Percentiles rank a stretch among this genome's conserved stretches.
phyloP scores from a whole-genome alignment of 2,888 invertebrate genomes.

The Eurois occulta region DNA sequence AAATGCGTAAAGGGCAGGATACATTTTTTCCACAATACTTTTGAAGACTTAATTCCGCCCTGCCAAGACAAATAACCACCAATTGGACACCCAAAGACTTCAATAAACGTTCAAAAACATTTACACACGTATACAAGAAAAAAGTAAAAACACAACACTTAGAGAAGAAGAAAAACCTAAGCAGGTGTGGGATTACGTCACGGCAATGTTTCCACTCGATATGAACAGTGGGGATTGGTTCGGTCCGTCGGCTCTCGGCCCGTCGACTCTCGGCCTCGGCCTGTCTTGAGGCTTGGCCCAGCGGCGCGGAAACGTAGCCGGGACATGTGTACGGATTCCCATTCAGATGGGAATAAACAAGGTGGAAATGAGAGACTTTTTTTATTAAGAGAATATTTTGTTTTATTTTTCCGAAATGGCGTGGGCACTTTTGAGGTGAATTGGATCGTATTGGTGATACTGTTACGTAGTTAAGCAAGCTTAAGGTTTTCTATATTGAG shows the following conservation, averaged over 20 bases:
- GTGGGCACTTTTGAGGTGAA: slow-evolving; percentile 1
- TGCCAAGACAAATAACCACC: background rate
- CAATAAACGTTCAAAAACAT: background rate
- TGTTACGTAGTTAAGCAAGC: background rate
- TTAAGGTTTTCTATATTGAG: background rate
- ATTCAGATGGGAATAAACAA: slow-evolving; percentile 65
- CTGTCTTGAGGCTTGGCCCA: slow-evolving; percentile 61
- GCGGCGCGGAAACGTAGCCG: slow-evolving; percentile 63
- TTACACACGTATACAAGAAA: slow-evolving; percentile 8
- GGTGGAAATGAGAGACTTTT: slow-evolving; percentile 54
- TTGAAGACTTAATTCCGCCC: background rate
- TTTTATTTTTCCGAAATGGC: slow-evolving; percentile 31
- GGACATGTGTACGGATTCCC: slow-evolving; percentile 68
- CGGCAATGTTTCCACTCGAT: slow-evolving; percentile 63
- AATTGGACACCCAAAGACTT: background rate
- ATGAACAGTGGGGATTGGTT: slow-evolving; percentile 65
- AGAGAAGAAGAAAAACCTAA: slow-evolving; percentile 41
- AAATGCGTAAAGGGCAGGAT: background rate
- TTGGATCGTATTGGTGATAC: background rate
- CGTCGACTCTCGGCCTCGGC: slow-evolving; percentile 42
- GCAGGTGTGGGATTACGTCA: slow-evolving; percentile 63
- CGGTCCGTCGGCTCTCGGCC: slow-evolving; percentile 47
- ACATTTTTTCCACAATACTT: background rate
- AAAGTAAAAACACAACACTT: slow-evolving; percentile 12
- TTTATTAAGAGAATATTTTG: slow-evolving; percentile 45